Evolutionary conservation across 2,797 vertebrate species (phyloP).

Genomic region (Acrocephalus scirpaceus): DNA sequence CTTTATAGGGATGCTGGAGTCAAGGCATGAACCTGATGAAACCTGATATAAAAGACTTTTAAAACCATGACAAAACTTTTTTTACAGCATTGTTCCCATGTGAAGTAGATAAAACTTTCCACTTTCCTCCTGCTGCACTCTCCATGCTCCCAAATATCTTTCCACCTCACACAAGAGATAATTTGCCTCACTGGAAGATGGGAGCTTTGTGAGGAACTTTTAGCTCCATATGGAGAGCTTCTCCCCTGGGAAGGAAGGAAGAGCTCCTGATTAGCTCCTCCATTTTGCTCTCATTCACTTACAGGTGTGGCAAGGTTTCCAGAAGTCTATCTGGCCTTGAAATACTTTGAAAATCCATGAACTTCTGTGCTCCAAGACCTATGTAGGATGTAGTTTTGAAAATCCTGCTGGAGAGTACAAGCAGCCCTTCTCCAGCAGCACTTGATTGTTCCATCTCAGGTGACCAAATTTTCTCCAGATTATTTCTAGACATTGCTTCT

Average conservation of each 20-base stretch:
- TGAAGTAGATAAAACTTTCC: not conserved
- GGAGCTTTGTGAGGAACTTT: not conserved
- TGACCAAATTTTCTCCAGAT: not conserved
- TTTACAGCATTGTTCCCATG: not conserved
- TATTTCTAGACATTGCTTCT: not conserved
- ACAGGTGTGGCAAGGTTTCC: not conserved
- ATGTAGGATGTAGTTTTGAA: not conserved
- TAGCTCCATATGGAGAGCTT: not conserved
- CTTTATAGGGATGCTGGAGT: not conserved
- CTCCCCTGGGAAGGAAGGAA: not conserved
- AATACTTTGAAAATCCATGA: not conserved
- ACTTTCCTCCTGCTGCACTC: not conserved
- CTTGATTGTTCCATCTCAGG: not conserved
- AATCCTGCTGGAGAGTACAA: not conserved
- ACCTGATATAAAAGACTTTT: not conserved
- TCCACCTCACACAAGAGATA: not conserved
- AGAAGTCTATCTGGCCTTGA: not conserved
- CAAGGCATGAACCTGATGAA: not conserved
- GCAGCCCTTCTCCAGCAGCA: not conserved
- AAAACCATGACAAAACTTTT: not conserved
- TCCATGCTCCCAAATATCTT: not conserved
- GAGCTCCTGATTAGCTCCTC: not conserved
- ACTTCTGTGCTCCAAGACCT: not conserved
- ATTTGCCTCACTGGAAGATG: not conserved
- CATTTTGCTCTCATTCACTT: not conserved